These are phyloP conservation scores for Eupeodes luniger DNA, from an alignment of 2,888 invertebrate species.

Conservation along the genomic window DNA sequence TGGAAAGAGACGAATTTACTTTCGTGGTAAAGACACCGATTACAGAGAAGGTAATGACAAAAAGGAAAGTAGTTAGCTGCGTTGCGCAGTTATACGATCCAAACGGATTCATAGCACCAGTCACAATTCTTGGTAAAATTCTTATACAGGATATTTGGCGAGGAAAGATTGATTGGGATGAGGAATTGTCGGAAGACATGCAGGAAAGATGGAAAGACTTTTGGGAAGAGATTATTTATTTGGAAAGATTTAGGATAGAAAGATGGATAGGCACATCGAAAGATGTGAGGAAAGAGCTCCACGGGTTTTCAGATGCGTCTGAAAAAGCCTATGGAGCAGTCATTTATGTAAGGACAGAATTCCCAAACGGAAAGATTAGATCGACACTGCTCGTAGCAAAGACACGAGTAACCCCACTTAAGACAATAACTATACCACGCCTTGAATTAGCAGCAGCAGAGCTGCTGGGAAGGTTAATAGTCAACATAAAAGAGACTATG, in stretches of 20 bases:
- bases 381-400: too few relatives aligned
- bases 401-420: too few relatives aligned
- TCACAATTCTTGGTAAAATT: background rate
- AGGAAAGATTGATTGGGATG: background rate
- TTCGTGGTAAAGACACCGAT: background rate
- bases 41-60: background rate
- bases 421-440: too few relatives aligned
- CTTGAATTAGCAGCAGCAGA: too few relatives aligned
- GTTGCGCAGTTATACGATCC: background rate
- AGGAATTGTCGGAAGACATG: background rate
- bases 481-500: too few relatives aligned
- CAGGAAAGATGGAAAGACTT: background rate
- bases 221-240: background rate
- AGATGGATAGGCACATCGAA: background rate
- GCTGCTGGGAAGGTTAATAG: too few relatives aligned
- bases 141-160: constrained; percentile 2
- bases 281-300: too few relatives aligned
- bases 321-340: too few relatives aligned
- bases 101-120: background rate
- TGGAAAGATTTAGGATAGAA: background rate
- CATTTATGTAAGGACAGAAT: too few relatives aligned
- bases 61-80: background rate
- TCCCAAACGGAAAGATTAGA: too few relatives aligned
- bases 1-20: background rate
- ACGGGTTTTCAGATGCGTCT: too few relatives aligned